phyloP scores from a whole-genome alignment of 2,888 invertebrate genomes.

The Corythucha ciliata region DNA sequence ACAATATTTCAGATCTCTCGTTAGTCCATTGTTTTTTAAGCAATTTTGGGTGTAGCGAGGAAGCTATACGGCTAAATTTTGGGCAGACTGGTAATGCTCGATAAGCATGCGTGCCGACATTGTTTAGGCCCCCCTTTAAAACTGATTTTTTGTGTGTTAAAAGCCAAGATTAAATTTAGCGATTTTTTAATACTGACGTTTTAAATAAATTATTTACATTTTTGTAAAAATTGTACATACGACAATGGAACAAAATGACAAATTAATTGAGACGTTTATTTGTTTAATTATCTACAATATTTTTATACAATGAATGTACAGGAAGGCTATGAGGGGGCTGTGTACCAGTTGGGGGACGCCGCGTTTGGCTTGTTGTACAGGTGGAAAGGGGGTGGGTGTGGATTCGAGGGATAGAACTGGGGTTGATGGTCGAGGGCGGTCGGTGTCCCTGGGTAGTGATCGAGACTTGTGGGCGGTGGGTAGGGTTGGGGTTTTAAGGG shows the following conservation, averaged over 20 bases:
- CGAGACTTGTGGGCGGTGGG: conserved; percentile 48
- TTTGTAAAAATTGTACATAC: conserved; percentile 21
- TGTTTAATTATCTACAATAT: conserved; percentile 19
- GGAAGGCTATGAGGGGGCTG: conserved; percentile 58
- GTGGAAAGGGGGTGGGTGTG: conserved; percentile 70
- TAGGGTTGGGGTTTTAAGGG: conserved; percentile 87
- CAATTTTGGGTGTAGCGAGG: too few relatives aligned
- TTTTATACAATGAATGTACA: conserved; percentile 23
- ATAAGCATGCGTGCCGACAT: conserved; percentile 20
- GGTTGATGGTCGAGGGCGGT: conserved; percentile 66
- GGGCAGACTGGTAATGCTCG: too few relatives aligned
- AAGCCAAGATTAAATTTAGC: conserved; percentile 20
- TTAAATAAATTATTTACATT: conserved; percentile 20
- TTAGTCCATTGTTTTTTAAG: too few relatives aligned
- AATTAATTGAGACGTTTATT: background rate
- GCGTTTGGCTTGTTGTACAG: conserved; percentile 60
- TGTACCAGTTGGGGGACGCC: conserved; percentile 64
- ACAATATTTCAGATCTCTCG: too few relatives aligned
- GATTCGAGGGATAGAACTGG: conserved; percentile 60
- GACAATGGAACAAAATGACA: conserved; percentile 13
- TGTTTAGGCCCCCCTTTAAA: conserved; percentile 11
- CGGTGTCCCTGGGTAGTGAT: conserved; percentile 55
- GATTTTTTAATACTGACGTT: background rate
- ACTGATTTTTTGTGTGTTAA: conserved; percentile 7
- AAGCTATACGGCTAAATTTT: too few relatives aligned